Conservation (phyloP, 2,797 vertebrate genomes). For the Pangasius sanitwongsei region DNA sequence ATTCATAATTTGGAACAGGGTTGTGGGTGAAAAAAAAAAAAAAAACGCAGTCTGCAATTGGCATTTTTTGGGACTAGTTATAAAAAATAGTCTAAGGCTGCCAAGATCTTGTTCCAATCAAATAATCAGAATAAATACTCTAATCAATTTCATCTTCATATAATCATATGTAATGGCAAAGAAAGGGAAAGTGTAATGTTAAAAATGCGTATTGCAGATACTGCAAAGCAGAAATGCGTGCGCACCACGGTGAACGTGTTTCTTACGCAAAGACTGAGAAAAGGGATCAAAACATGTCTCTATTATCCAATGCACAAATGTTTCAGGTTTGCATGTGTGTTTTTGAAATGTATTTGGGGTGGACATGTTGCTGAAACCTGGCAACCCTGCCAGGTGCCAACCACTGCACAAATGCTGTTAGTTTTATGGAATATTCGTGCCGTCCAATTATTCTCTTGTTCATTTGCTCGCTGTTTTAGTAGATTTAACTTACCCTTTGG, state of each 20-base stretch:
- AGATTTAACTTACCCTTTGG: not conserved
- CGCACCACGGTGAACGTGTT: not conserved
- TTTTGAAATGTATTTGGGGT: not conserved
- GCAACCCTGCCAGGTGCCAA: not conserved
- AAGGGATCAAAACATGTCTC: not conserved
- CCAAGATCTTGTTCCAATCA: not conserved
- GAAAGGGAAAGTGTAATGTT: not conserved
- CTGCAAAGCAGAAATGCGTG: not conserved
- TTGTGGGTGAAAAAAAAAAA: not conserved
- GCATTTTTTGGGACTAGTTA: not conserved
- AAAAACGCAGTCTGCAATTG: no score
- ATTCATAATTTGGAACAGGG: not conserved
- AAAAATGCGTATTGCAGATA: not conserved
- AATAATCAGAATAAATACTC: not conserved
- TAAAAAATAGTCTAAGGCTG: not conserved
- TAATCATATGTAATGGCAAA: not conserved
- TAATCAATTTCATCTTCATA: not conserved
- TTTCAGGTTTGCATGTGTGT: not conserved
- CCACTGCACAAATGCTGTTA: not conserved
- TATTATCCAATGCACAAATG: not conserved
- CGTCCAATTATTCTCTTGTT: not conserved
- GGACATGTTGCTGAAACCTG: not conserved
- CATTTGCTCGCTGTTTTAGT: not conserved
- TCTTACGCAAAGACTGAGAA: not conserved
- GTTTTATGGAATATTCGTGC: not conserved